Evolutionary conservation across 1,140 invertebrate genomes (phyloP), one percentile per base, ranked within the genome.

Genomic region (Caerostris extrusa): DNA sequence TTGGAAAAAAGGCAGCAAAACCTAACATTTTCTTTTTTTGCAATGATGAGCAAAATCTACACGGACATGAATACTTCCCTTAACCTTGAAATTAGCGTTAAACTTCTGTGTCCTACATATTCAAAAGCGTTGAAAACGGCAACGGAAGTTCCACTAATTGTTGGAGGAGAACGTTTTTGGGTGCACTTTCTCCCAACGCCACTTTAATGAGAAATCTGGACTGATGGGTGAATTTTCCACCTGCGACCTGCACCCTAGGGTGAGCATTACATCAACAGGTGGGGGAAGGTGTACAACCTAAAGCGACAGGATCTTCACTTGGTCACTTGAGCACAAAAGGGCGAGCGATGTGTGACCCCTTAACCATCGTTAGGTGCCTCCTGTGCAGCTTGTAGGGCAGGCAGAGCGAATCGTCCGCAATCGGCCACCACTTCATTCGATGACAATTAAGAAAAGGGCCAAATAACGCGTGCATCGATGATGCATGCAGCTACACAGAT

Each of bases 321-420:
- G 91, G 91, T 58, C 91, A 93, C 91, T 93, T 93, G 91, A 86
- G 91, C 91, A 93, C 91, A 93, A 93, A 93, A 86, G 83, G 82
- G 17, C 60, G 91, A 82, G 91, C 91, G 58, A 93, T n/a, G 91
- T 93, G 91, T 93, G 91, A 93, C 91, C 91, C 83, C 71, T 89
- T 89, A 34, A 34, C 34, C 34, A 34, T 90, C 69, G 86, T 67
- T 55, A 67, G 60, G 19, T 67, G 12, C 86, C 56, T 8, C 19
- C 14, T 86, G 69, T 71, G 2, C 34, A 34, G 34, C 34, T 34
- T 34, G 34, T 34, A 34, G 50, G 56, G 19, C n/a, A 81, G 69
- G 7, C 89, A 82, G 71, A 82, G 89, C 89, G 89, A 50, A 81
- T 81, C 89, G 89, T 17, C 89, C 89, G 69, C 89, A 81, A 91